These are phyloP conservation scores for Brevipalpus yothersi DNA, from an alignment of 1,140 invertebrate species.

Conservation along the genomic window DNA sequence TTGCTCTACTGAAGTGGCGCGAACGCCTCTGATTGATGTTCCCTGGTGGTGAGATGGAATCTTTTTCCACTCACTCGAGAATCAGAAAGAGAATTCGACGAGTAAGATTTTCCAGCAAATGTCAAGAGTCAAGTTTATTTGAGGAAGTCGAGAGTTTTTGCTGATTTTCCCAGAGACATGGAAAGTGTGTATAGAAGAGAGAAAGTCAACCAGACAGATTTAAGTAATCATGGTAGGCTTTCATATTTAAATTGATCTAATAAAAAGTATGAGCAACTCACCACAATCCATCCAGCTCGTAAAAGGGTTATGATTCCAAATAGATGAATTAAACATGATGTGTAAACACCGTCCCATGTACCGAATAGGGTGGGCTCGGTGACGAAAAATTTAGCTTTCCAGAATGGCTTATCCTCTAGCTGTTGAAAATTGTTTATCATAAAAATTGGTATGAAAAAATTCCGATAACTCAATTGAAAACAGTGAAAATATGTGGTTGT, in stretches of 20 bases:
- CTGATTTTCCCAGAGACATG: too few species aligned
- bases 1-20: too few species aligned
- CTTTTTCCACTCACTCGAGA: too few species aligned
- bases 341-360: constrained; percentile 92
- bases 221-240: too few species aligned
- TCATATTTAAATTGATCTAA: not conserved
- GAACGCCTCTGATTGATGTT: too few species aligned
- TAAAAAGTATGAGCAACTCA: constrained; percentile 10
- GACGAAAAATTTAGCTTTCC: constrained; percentile 77
- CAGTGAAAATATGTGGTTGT: not conserved
- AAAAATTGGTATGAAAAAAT: not conserved
- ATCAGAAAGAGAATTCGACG: too few species aligned
- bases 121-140: too few species aligned
- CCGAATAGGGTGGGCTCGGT: constrained; percentile 82
- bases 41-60: too few species aligned
- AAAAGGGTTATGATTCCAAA: constrained; percentile 92
- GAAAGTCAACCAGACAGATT: too few species aligned
- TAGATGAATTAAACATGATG: constrained; percentile 78
- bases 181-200: too few species aligned
- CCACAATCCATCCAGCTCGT: constrained; percentile 82
- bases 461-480: not conserved
- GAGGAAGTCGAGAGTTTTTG: too few species aligned
- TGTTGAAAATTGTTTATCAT: not conserved
- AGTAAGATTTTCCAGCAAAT: too few species aligned
- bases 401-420: constrained; percentile 37